Percentiles rank a stretch among this genome's conserved stretches.
These are phyloP conservation scores for Drosophila diplacantha DNA, from an alignment of 2,888 invertebrate species.

Conservation along the genomic window DNA sequence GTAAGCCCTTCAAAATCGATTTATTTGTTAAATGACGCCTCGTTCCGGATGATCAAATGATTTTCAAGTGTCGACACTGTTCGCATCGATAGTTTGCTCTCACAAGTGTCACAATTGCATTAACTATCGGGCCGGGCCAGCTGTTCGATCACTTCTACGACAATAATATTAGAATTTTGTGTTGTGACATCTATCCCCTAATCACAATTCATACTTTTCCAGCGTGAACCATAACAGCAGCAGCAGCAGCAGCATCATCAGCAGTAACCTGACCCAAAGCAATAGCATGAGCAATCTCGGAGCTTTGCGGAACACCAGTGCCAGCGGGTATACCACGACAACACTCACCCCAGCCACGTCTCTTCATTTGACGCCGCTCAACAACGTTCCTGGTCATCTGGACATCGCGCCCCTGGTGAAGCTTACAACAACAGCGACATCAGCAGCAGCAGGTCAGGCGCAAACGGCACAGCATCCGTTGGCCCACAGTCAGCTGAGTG, in stretches of 20 bases:
- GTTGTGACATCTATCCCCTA: conserved; percentile 2
- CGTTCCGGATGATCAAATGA: not conserved
- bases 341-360: conserved; percentile 31
- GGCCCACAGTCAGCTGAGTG: conserved; percentile 34
- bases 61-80: not conserved
- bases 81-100: conserved; percentile 11
- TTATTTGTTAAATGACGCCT: conserved; percentile 1
- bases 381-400: conserved; percentile 35
- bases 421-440: conserved; percentile 4
- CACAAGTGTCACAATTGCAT: conserved; percentile 15
- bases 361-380: conserved; percentile 47
- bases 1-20: conserved; percentile 8
- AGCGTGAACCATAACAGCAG: conserved; percentile 38
- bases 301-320: conserved; percentile 39
- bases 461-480: conserved; percentile 15
- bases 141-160: conserved; percentile 1
- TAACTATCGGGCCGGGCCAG: conserved; percentile 5
- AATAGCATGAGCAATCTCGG: conserved; percentile 50
- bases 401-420: conserved; percentile 37
- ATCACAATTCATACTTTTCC: not conserved
- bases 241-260: conserved; percentile 45
- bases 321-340: conserved; percentile 30
- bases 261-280: conserved; percentile 47
- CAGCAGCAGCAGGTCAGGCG: conserved; percentile 7
- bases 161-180: conserved; percentile 3